Evolutionary conservation across 2,113 vertebrate species (phyloP).

Genomic region (Notechis scutatus): DNA sequence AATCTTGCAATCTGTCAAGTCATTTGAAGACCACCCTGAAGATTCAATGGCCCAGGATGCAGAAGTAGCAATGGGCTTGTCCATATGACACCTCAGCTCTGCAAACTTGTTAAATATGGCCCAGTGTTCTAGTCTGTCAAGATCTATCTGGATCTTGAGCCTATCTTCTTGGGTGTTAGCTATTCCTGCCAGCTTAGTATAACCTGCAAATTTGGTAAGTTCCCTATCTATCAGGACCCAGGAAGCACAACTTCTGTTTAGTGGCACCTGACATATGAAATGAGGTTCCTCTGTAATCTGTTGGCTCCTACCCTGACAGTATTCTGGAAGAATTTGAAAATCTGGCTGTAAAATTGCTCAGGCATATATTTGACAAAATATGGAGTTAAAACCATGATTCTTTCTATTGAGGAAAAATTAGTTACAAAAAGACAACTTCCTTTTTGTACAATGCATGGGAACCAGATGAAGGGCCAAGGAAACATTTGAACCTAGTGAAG

Average conservation of each 20-base stretch:
- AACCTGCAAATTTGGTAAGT: no score
- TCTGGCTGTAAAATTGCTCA: background rate
- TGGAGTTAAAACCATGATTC: background rate
- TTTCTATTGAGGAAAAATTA: background rate
- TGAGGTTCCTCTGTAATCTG: background rate
- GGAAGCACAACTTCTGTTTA: background rate
- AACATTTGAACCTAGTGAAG: background rate
- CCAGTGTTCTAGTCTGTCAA: no score
- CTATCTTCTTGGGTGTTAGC: no score
- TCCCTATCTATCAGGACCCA: background rate
- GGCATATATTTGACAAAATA: background rate
- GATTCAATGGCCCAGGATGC: background rate
- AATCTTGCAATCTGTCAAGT: background rate
- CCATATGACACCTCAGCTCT: background rate
- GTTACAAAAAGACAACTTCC: background rate
- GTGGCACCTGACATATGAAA: background rate
- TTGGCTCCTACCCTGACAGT: background rate
- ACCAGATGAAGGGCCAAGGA: background rate
- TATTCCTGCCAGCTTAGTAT: no score
- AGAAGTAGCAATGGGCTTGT: background rate
- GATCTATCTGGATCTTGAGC: no score
- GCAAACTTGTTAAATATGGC: background rate
- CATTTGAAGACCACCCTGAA: background rate
- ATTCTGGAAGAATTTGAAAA: background rate
- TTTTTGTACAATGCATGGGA: background rate